Conservation (phyloP, 2,113 vertebrate genomes). For the Tenrec ecaudatus region DNA sequence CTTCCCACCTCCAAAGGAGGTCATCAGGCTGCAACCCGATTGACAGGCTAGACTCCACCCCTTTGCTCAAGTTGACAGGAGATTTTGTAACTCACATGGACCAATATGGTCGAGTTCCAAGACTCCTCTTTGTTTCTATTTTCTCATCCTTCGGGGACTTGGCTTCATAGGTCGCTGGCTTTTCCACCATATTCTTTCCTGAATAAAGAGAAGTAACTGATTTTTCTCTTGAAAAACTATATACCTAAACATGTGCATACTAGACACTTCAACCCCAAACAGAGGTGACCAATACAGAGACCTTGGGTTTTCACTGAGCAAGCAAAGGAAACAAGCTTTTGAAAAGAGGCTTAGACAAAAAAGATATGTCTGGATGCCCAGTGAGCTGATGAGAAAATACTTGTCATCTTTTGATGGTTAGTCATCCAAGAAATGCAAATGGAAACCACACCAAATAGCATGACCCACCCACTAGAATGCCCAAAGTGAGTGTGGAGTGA, state of each 20-base stretch:
- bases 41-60: too few species aligned
- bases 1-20: too few species aligned
- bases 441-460: neutral
- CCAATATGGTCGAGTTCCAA: neutral
- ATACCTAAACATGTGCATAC: rapidly evolving
- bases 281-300: neutral
- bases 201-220: neutral
- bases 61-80: too few species aligned
- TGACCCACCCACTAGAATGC: neutral
- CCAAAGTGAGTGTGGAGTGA: neutral
- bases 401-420: neutral
- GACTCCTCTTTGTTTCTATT: neutral
- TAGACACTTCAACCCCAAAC: neutral
- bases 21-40: too few species aligned
- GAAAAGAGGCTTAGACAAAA: neutral
- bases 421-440: neutral
- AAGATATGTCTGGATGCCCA: neutral
- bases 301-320: neutral
- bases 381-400: neutral
- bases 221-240: neutral
- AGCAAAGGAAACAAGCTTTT: neutral
- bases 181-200: neutral
- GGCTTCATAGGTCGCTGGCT: neutral
- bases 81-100: too few species aligned
- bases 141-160: neutral